These are phyloP conservation scores for Campaea margaritaria DNA, from an alignment of 2,888 invertebrate genomes.

Conservation along the genomic window DNA sequence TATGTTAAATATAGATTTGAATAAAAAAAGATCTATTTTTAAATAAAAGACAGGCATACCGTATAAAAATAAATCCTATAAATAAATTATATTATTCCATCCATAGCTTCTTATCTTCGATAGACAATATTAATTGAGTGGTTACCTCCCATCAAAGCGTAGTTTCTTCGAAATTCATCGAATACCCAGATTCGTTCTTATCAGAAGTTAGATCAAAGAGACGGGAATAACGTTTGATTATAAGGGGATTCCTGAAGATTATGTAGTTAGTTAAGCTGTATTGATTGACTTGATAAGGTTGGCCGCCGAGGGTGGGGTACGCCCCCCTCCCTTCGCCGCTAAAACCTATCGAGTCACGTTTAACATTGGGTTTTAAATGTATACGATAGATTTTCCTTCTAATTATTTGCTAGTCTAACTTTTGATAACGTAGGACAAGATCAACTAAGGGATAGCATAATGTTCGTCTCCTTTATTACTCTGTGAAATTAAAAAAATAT, in stretches of 20 bases:
- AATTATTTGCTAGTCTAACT: neutral
- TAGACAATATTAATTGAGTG: conserved; percentile 2
- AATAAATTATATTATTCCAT: too few relatives aligned
- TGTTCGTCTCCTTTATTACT: too few relatives aligned
- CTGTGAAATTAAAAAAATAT: too few relatives aligned
- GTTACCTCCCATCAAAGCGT: conserved; percentile 14
- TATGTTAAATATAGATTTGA: too few relatives aligned
- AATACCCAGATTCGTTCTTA: conserved; percentile 11
- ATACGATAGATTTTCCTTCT: neutral
- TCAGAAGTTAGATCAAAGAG: conserved; percentile 22
- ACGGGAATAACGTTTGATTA: conserved; percentile 12
- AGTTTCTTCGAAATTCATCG: conserved; percentile 15
- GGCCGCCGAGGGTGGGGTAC: conserved; percentile 2
- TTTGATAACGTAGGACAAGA: too few relatives aligned
- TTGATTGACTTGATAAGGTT: conserved; percentile 26
- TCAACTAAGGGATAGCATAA: too few relatives aligned
- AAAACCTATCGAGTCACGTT: neutral
- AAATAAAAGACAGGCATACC: too few relatives aligned
- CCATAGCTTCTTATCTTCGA: neutral
- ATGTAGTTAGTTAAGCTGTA: conserved; percentile 25
- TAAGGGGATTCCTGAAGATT: conserved; percentile 15
- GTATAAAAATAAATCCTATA: neutral
- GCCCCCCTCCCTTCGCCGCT: neutral
- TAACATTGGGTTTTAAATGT: neutral
- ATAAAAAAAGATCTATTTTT: too few relatives aligned